Base-by-base conservation (phyloP, 2,888 invertebrate genomes). In the Spialia ferax region DNA sequence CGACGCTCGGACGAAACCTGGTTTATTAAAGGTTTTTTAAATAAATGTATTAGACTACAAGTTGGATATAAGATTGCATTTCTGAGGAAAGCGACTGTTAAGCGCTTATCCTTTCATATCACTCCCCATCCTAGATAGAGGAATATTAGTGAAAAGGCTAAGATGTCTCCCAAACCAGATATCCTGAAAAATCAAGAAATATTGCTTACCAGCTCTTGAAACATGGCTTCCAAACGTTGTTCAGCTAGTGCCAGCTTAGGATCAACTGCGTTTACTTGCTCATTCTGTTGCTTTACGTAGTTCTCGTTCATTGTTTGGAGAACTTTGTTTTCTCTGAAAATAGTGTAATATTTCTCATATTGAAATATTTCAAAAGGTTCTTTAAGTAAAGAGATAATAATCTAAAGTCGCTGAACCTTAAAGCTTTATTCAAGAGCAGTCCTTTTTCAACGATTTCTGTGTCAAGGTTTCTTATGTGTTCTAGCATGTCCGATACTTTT, bases 401-500 rank as follows among this genome's bases (percentile, higher is more conserved):
- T 32, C 32, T 5, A 32, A 32, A 32, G 13, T 2, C 35, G 13
- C 13, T 10, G 38, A 22, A 92, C 94, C 93, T 87, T 18, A 88
- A 73, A 0, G 88, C 81, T 79, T 94, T 94, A 73, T 95, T 95
- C 1, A 95, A 73, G 63, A 95, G 78, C 8, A 93, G 79, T 26
- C 91, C 91, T 75, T 95, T 96, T 69, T 95, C 93, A 20, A 94
- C 92, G 38, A 96, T 78, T 74, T 96, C 95, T 0, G 93, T 80
- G 74, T 95, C 95, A 15, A 95, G 76, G 71, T 93, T 93, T 74
- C 93, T 93, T 11, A 96, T 93, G 72, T 96, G 95, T 10, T 88
- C 78, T 15, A 94, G 76, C 87, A 95, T 94, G 57, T 94, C 94
- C 56, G 95, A 87, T 13, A 95, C 82, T 79, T 95, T 96, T 60